Base-by-base conservation (phyloP, 1,140 invertebrate genomes). In the Arion vulgaris region DNA sequence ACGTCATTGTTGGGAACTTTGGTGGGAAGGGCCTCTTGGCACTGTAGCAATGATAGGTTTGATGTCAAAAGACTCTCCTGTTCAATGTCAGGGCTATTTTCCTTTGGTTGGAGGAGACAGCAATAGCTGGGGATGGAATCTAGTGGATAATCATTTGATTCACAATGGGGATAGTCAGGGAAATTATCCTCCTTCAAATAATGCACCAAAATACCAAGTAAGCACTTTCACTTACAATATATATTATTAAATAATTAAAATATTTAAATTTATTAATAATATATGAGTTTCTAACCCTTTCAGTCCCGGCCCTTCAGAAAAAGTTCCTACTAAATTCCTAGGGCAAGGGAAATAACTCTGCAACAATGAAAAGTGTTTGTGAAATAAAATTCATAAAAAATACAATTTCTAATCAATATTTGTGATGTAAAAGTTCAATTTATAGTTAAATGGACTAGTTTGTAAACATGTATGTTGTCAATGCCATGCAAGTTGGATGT, bases 91-190 rank as follows among this genome's bases (percentile, higher is more conserved):
- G 88, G 98, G 98, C 83, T 99, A 99, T 94, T 95, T 99, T 45
- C 96, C 97, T 9, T 93, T 99, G 77, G 93, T 99, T 72, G 98
- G 98, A 34, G 96, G 96, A 68, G 97, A 99, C 93, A 96, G 98
- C 90, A 96, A 99, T 92, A 98, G 97, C 88, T 99, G 98, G 98
- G 98, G 98, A 7, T 99, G 98, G 98, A 99, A 99, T 94, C 94
- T 99, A 82, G 98, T 99, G 28, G 98, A 99, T 93, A 99, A 99
- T 94, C 95, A 97, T 94, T 94, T 99, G 72, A 93, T 99, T 86
- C 98, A 99, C 91, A 99, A 99, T 94, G 98, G 98, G 74, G 96
- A 98, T 93, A 96, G 95, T 85, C 96, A 98, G 93, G 98, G 97
- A 83, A 97, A 96, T 92, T 99, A 98, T 94, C 98, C 98, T 41